These are phyloP conservation scores for Anastrepha obliqua DNA, from an alignment of 1,140 invertebrate species.

Conservation along the genomic window DNA sequence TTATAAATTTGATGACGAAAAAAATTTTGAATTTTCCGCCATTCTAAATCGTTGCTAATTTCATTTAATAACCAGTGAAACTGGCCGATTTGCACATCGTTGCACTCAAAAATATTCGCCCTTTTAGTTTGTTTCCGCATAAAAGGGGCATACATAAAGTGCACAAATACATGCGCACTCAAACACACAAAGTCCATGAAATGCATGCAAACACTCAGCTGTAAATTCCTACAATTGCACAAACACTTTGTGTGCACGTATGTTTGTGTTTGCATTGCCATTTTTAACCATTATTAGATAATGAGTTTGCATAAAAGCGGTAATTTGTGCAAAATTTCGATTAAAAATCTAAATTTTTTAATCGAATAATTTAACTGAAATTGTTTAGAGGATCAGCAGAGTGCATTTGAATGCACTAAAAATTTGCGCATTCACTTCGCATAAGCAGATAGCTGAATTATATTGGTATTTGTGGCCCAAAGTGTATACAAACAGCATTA, in stretches of 20 bases:
- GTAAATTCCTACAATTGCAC: background rate
- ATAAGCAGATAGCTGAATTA: background rate
- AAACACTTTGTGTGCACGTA: background rate
- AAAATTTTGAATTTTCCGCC: background rate
- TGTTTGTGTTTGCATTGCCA: background rate
- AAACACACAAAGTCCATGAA: background rate
- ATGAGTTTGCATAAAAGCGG: conserved; percentile 22
- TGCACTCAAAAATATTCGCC: background rate
- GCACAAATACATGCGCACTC: background rate
- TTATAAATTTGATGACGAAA: conserved; percentile 30
- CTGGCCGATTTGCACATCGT: background rate
- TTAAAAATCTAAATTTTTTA: background rate
- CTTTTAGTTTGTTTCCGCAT: background rate
- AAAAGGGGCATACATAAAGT: background rate
- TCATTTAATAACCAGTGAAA: conserved; percentile 43
- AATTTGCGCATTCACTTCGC: conserved; percentile 17
- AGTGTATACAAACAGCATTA: background rate
- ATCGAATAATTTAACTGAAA: background rate
- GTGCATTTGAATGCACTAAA: background rate
- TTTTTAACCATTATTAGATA: conserved; percentile 14
- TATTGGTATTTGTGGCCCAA: background rate
- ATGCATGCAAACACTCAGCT: background rate
- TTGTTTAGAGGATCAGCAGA: background rate
- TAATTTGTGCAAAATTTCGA: background rate
- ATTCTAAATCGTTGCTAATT: conserved; percentile 45